Evolutionary conservation across 37 sponge, comb jelly and placozoan species (phyloP), one percentile per base, ranked within the genome.

Genomic region (Bolinopsis microptera): DNA sequence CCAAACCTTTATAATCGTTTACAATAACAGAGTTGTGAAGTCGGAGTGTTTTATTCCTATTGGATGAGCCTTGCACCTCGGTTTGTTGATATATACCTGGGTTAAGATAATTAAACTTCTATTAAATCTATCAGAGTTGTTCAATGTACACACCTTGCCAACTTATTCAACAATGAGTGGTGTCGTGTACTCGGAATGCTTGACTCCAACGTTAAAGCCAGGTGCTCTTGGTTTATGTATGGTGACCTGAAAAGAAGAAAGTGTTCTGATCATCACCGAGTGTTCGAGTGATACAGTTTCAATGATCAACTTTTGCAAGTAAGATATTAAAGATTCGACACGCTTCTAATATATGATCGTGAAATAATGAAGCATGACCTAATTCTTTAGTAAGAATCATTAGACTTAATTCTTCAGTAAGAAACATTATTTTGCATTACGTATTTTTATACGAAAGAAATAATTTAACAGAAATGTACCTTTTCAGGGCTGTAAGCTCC

Each of bases 401-500:
- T n/a, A n/a, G n/a, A n/a, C n/a, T n/a, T n/a, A n/a, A n/a, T n/a
- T n/a, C n/a, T n/a, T n/a, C n/a, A n/a, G n/a, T n/a, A n/a, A n/a
- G n/a, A n/a, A n/a, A n/a, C n/a, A n/a, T n/a, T n/a, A n/a, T n/a
- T n/a, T n/a, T n/a, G n/a, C n/a, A n/a, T n/a, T n/a, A n/a, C n/a
- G n/a, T n/a, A n/a, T n/a, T n/a, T n/a, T n/a, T n/a, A n/a, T n/a
- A n/a, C n/a, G n/a, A n/a, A n/a, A n/a, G n/a, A n/a, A n/a, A n/a
- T n/a, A n/a, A n/a, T n/a, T n/a, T n/a, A n/a, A 48, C 61, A 48
- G 13, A 48, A 48, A 48, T 32, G 32, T 37, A 93, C 94, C 76
- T 93, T 93, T 82, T 93, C 94, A 28, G 94, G 94, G 32, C 77
- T 83, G 94, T 93, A 82, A 34, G 82, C 86, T 83, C 94, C 94